phyloP scores from a whole-genome alignment of 2,888 invertebrate species.

The Mythimna pallens region DNA sequence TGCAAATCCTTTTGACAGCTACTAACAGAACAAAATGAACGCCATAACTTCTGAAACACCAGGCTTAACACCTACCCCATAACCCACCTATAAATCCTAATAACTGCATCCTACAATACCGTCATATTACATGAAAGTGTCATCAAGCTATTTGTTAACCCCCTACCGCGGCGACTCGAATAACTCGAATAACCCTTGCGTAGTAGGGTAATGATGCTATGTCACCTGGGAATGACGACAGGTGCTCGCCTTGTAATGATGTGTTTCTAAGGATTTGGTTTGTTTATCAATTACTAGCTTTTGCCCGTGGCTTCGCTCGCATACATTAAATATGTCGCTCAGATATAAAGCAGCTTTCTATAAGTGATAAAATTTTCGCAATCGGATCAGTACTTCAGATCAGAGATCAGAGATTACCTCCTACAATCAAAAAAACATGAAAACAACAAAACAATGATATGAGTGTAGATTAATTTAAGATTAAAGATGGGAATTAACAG shows the following conservation, averaged over 20 bases:
- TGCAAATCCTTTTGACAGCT: constrained; percentile 1
- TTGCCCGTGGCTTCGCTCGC: too few species aligned
- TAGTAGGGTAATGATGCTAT: constrained; percentile 62
- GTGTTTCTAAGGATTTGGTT: constrained; percentile 21
- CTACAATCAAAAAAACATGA: too few species aligned
- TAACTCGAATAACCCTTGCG: constrained; percentile 70
- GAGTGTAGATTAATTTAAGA: constrained; percentile 12
- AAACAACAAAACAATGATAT: too few species aligned
- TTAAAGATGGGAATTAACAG: background rate
- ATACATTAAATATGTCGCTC: too few species aligned
- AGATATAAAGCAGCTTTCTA: too few species aligned
- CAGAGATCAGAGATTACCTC: too few species aligned
- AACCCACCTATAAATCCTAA: constrained; percentile 36
- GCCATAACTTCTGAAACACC: constrained; percentile 16
- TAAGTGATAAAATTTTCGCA: too few species aligned
- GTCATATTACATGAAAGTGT: constrained; percentile 38
- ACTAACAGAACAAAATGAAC: constrained; percentile 7
- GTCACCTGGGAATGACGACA: constrained; percentile 46
- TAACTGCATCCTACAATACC: constrained; percentile 29
- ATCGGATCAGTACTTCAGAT: too few species aligned
- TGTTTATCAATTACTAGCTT: constrained; percentile 15
- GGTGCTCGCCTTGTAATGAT: constrained; percentile 32
- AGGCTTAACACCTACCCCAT: background rate
- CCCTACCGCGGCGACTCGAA: constrained; percentile 57
- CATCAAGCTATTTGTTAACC: constrained; percentile 48